These are phyloP conservation scores for Hypomecis atomaria DNA, from an alignment of 2,888 invertebrate species.

Conservation along the genomic window DNA sequence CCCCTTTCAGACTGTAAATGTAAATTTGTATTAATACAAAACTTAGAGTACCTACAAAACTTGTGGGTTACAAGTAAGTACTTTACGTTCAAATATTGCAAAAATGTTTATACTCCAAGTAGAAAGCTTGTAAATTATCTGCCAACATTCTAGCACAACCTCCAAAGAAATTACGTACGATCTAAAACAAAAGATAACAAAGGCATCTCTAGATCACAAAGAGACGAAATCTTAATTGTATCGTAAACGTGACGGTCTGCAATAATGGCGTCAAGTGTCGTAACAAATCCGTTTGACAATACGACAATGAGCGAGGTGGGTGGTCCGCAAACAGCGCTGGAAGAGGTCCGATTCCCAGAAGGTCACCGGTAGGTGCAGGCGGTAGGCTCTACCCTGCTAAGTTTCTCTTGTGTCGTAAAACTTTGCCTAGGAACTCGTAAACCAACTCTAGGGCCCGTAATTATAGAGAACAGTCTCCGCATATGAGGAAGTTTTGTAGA, in stretches of 20 bases:
- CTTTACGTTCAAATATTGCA: no score
- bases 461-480: constrained; percentile 58
- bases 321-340: constrained; percentile 69
- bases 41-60: no score
- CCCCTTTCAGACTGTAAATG: no score
- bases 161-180: background rate
- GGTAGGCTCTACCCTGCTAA: constrained; percentile 23
- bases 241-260: constrained; percentile 53
- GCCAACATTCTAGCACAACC: background rate
- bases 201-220: constrained; percentile 47
- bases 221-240: constrained; percentile 54
- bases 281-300: constrained; percentile 54
- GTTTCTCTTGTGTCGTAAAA: constrained; percentile 55
- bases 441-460: constrained; percentile 63
- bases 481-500: constrained; percentile 58
- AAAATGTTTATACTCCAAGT: background rate
- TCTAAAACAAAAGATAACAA: constrained; percentile 41
- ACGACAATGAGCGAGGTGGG: constrained; percentile 72
- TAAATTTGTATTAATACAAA: no score
- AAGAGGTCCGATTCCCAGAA: constrained; percentile 73
- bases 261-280: constrained; percentile 60
- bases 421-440: constrained; percentile 70
- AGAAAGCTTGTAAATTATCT: background rate
- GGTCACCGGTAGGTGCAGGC: constrained; percentile 58
- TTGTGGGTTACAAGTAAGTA: no score